Evolutionary conservation across 2,888 invertebrate species (phyloP), one percentile per base, ranked within the genome.

Genomic region (Scaptomyza cyrtandrae): DNA sequence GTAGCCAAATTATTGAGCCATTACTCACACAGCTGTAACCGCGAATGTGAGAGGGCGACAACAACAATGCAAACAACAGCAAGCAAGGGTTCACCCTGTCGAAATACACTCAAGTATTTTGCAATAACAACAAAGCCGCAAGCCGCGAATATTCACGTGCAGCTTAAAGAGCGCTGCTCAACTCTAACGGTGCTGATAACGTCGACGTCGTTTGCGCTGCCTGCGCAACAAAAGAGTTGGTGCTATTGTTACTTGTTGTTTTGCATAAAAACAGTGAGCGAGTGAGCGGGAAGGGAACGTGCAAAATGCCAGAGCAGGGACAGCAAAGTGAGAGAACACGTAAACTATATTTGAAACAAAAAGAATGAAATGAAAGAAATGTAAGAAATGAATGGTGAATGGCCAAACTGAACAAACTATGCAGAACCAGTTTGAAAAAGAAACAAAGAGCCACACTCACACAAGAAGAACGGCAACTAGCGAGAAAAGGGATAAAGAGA

Each of bases 1-100:
- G 76, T 41, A 80, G 69, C 65, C 81, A 83, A 82, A 82, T 82
- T 82, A 82, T 86, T 86, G 81, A 83, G 75, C 78, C 81, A 82
- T 86, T 82, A 86, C 81, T 82, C 81, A 75, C 75, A 48, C 70
- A 66, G 68, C 56, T 69, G 75, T 58, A 72, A 45, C 60, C 71
- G 53, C 43, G 31, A 11, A 43, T 50, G 72, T 10, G 60, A 13
- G 43, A 50, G 48, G 4, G 48, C 43, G 48, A 45, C 24, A 14
- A 14, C 13, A 62, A 24, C n/a, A n/a, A 27, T 49, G 31, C 35
- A 35, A 35, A 24, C 24, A 24, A 3, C 5, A 29, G 16, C 35
- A 56, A 56, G 49, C 24, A 37, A 66, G 50, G 63, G 63, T 45
- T 29, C 49, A 58, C 62, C 48, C 33, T 44, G 43, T 41, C 41